phyloP scores from a whole-genome alignment of 1,140 invertebrate genomes.

The Pemphigus obesinymphae region DNA sequence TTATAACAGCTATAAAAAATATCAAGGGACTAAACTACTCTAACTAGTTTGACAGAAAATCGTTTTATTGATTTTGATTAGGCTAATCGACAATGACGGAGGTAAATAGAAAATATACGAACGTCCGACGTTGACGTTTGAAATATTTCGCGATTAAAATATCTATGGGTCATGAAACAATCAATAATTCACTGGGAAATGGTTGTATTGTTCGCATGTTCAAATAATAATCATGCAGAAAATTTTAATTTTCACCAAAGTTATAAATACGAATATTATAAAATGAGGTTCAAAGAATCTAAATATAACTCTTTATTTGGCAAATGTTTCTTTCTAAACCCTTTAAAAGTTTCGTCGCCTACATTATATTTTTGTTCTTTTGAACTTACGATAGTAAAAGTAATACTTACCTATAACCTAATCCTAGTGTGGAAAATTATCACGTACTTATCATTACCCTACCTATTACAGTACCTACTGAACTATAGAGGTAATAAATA shows the following conservation, averaged over 20 bases:
- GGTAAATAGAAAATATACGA: neutral
- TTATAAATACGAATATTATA: neutral
- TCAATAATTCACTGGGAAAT: too few species aligned
- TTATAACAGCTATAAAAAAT: too few species aligned
- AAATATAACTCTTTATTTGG: conserved; percentile 16
- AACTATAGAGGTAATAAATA: too few species aligned
- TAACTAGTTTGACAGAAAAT: neutral
- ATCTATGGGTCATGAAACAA: too few species aligned
- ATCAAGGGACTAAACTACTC: neutral
- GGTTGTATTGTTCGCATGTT: neutral
- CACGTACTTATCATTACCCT: too few species aligned
- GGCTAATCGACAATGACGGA: neutral
- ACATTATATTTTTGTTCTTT: neutral
- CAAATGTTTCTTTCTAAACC: neutral
- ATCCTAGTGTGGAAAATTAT: neutral
- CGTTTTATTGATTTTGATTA: neutral
- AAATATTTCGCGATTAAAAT: too few species aligned
- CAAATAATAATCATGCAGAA: neutral
- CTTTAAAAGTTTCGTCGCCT: neutral
- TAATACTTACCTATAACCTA: neutral
- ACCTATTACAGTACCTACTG: too few species aligned
- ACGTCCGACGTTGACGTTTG: too few species aligned
- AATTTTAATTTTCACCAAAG: neutral
- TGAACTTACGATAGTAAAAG: neutral
- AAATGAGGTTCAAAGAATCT: neutral